Evolutionary conservation across 2,797 vertebrate genomes (phyloP).

Genomic region (Gastrophryne carolinensis): DNA sequence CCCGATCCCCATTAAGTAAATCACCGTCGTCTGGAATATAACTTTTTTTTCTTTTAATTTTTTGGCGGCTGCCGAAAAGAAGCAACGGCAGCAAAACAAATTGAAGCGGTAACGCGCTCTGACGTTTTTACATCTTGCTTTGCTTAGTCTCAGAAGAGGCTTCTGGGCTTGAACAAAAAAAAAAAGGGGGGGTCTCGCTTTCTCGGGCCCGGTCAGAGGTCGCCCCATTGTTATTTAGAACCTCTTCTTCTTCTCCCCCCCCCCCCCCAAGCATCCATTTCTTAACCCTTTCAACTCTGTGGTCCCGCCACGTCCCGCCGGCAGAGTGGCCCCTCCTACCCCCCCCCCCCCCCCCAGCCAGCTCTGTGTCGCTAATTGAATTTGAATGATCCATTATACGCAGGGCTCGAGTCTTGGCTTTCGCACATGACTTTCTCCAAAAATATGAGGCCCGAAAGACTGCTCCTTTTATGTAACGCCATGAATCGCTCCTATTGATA

Average conservation of each 20-base stretch:
- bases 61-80: background rate
- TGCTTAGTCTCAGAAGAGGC: background rate
- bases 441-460: background rate
- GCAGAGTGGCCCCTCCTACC: background rate
- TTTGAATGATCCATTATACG: background rate
- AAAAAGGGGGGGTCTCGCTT: background rate
- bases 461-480: slow-evolving; percentile 2
- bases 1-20: too few species aligned
- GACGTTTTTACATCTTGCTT: background rate
- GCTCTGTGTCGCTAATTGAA: background rate
- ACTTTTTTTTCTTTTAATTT: too few species aligned
- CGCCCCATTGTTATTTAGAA: background rate
- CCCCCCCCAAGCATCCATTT: background rate
- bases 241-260: too few species aligned
- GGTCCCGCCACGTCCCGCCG: background rate
- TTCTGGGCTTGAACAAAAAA: background rate
- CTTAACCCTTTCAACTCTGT: background rate
- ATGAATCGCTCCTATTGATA: slow-evolving; percentile 8
- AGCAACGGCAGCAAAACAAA: background rate
- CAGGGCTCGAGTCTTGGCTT: background rate
- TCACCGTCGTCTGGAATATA: slow-evolving; percentile 3
- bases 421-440: background rate
- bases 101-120: background rate
- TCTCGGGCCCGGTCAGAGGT: background rate
- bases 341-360: background rate